Evolutionary conservation across 2,113 vertebrate genomes (phyloP).

Genomic region (Protobothrops flavoviridis): DNA sequence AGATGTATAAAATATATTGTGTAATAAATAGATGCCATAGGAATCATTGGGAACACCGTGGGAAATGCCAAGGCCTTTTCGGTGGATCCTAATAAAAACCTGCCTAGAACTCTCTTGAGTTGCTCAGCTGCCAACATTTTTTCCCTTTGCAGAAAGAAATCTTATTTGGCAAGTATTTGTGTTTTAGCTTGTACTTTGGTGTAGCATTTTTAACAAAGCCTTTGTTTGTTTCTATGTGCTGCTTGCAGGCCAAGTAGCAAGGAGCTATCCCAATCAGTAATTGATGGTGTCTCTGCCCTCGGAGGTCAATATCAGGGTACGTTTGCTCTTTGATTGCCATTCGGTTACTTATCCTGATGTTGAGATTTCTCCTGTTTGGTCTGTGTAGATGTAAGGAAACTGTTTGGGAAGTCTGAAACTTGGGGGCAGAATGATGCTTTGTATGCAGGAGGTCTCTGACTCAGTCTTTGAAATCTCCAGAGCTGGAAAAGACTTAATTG

Average conservation of each 20-base stretch:
- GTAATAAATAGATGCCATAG: neutral
- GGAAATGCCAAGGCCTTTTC: neutral
- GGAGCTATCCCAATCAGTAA: slow-evolving; percentile 79
- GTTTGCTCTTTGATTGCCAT: neutral
- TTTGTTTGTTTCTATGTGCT: neutral
- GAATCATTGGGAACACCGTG: neutral
- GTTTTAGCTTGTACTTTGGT: neutral
- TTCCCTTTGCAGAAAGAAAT: neutral
- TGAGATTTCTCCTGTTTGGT: neutral
- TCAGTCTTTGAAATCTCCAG: neutral
- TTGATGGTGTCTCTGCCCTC: slow-evolving; percentile 84
- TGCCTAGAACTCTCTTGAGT: neutral
- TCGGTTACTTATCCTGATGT: neutral
- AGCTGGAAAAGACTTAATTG: neutral
- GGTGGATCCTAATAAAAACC: neutral
- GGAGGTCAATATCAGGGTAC: slow-evolving; percentile 82
- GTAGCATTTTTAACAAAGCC: neutral
- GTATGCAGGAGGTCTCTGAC: neutral
- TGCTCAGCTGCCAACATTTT: neutral
- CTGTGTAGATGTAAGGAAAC: neutral
- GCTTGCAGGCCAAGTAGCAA: slow-evolving; percentile 82
- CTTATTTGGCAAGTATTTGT: neutral
- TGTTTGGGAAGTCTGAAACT: neutral
- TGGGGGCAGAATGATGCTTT: too few relatives aligned
- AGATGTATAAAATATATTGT: neutral